Base-by-base conservation (phyloP, 2,888 invertebrate species). In the Melieria omissa region DNA sequence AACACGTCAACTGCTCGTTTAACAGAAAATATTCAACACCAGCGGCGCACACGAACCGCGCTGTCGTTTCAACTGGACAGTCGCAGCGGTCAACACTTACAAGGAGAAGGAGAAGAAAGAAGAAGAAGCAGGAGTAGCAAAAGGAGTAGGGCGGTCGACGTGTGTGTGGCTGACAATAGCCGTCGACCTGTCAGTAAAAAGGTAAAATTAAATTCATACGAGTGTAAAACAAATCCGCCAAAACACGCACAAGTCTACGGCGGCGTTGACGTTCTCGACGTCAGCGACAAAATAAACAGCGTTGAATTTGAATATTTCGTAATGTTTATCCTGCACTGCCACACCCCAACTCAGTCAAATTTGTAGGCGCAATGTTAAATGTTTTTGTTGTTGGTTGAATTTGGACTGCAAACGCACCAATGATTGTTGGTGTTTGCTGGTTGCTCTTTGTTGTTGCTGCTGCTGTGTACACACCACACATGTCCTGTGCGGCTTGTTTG, bases 1-100 rank as follows among this genome's bases (percentile, higher is more conserved):
- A 46, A 55, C 62, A 63, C 63, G 60, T 60, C 62, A 63, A 62
- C 69, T 63, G 52, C 62, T 63, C 60, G 41, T 67, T 67, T 60
- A 41, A 52, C 52, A 52, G 52, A n/a, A 12, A 52, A 52, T n/a
- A 49, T 54, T 8, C 45, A 14, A 45, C 58, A 49, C 8, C 44
- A 44, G n/a, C 52, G 49, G 8, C 49, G 14, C 6, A 52, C 52
- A 52, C 52, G 14, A 12, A 29, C 9, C 46, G 49, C 45, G 45
- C n/a, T 29, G 55, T 5, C 45, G 14, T 14, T 9, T n/a, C 45
- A 47, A 29, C 41, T 58, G 3, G 9, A 9, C 16, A 47, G 41
- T 44, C 58, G 60, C 60, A 52, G 52, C 52, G 14, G 9, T 14
- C 12, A 6, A 4, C 12, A 10, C 49, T 12, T 10, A 3, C 49